Conservation (phyloP, 2,797 vertebrate genomes). For the Adelosebastes latens region DNA sequence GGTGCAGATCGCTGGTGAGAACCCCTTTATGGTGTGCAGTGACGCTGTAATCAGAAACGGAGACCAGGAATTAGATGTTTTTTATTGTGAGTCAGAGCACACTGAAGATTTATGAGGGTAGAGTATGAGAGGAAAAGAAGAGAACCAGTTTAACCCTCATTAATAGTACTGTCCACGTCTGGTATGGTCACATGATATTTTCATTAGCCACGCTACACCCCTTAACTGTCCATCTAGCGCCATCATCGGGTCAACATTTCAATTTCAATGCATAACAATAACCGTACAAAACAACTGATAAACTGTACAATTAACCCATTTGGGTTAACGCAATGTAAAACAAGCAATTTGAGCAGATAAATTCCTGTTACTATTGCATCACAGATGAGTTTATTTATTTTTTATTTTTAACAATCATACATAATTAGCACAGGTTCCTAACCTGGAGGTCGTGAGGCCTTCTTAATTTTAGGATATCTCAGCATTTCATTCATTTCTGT, state of each 20-base stretch:
- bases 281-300: too few species aligned
- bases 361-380: too few species aligned
- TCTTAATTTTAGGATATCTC: too few species aligned
- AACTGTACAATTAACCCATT: too few species aligned
- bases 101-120: background rate
- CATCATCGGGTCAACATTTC: background rate
- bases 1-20: constrained; percentile 9
- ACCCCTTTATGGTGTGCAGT: background rate
- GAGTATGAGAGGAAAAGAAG: background rate
- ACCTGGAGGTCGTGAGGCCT: too few species aligned
- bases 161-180: background rate
- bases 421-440: too few species aligned
- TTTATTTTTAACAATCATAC: too few species aligned
- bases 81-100: background rate
- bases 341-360: too few species aligned
- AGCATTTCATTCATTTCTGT: too few species aligned
- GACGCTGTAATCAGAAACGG: background rate
- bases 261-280: background rate
- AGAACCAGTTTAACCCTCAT: background rate
- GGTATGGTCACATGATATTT: background rate
- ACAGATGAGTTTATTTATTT: too few species aligned
- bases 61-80: background rate
- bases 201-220: background rate
- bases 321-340: too few species aligned
- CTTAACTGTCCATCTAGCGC: background rate